phyloP scores from a whole-genome alignment of 2,113 vertebrate genomes.

The Meriones unguiculatus region DNA sequence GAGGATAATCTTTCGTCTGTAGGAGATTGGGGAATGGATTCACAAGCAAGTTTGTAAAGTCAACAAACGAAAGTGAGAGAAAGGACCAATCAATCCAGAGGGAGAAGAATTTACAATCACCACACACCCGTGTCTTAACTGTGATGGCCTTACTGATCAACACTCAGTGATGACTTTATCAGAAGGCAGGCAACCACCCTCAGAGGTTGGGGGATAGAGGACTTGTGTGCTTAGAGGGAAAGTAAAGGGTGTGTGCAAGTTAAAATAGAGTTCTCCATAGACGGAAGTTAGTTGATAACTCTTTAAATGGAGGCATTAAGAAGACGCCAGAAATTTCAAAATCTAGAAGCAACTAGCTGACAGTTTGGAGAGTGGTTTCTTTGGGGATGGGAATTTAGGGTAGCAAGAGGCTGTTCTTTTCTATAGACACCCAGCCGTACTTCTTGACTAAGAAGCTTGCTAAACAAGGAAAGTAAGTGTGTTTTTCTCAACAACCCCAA shows the following conservation, averaged over 20 bases:
- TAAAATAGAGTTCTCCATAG: not conserved
- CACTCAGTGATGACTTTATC: not conserved
- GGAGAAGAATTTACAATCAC: not conserved
- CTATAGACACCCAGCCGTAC: not conserved
- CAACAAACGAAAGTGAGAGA: not conserved
- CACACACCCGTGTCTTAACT: not conserved
- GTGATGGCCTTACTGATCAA: not conserved
- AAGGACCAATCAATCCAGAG: not conserved
- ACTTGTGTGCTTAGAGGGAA: not conserved
- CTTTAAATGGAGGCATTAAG: slow-evolving; percentile 28
- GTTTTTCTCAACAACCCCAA: not conserved
- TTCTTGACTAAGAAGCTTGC: slow-evolving; percentile 11
- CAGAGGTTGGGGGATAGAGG: accelerated
- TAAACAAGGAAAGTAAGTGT: not conserved
- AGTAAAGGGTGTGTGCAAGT: not conserved
- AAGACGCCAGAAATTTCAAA: slow-evolving; percentile 26
- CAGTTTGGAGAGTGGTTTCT: not conserved
- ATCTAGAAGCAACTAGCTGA: not conserved
- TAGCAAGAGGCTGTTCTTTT: not conserved
- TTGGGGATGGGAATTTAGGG: not conserved
- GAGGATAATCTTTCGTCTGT: not conserved
- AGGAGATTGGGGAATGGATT: not conserved
- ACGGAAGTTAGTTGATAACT: not conserved
- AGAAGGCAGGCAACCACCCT: not conserved
- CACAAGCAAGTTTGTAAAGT: not conserved